Evolutionary conservation across 2,797 vertebrate species (phyloP).

Genomic region (Pseudochirops corinnae): DNA sequence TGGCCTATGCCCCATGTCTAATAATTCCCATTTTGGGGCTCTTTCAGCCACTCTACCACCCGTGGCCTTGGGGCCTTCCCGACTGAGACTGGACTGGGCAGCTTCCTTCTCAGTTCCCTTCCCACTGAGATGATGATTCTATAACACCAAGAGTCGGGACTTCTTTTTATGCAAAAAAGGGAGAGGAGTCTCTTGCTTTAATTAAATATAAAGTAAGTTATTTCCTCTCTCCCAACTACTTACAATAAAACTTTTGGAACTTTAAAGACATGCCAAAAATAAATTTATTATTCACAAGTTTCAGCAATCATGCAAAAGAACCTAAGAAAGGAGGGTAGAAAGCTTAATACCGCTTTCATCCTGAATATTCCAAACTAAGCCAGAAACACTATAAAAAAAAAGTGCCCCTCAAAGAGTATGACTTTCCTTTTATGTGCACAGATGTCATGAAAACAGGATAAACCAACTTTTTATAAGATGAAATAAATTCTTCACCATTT

Average conservation of each 20-base stretch:
- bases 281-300: background rate
- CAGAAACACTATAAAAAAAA: background rate
- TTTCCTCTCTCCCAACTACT: background rate
- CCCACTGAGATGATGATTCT: background rate
- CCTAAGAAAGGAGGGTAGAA: background rate
- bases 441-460: constrained; percentile 3
- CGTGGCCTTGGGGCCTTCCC: background rate
- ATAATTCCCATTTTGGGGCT: background rate
- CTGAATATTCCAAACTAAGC: background rate
- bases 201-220: background rate
- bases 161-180: background rate
- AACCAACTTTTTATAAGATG: background rate
- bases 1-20: background rate
- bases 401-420: background rate
- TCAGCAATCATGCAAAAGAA: constrained; percentile 22
- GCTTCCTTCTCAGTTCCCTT: background rate
- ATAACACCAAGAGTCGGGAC: background rate
- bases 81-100: background rate
- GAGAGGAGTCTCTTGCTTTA: background rate
- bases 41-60: background rate
- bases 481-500: background rate
- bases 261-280: background rate
- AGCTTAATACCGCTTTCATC: background rate
- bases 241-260: background rate
- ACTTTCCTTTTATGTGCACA: background rate